phyloP scores from a whole-genome alignment of 2,113 vertebrate genomes.

The Podarcis cretensis region DNA sequence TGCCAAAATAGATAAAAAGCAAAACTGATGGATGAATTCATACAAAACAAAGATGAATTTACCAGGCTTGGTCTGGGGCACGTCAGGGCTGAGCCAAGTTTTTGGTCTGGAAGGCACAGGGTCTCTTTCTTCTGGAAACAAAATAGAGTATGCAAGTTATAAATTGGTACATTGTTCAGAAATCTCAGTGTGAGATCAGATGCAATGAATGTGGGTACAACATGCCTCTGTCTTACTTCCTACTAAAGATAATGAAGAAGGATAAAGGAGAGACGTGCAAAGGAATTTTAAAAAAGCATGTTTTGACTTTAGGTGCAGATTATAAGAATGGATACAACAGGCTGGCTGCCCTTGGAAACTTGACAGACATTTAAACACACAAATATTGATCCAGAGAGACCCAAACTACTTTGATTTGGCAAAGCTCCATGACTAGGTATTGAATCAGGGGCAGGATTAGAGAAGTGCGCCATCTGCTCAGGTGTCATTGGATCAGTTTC shows the following conservation, averaged over 20 bases:
- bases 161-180: constrained; percentile 1
- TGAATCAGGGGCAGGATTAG: not conserved
- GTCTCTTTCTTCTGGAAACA: constrained; percentile 67
- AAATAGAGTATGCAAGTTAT: constrained; percentile 65
- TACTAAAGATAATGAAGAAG: not conserved
- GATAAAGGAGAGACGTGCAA: not conserved
- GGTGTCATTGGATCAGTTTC: no score
- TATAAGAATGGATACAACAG: not conserved
- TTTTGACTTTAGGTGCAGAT: not conserved
- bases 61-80: constrained; percentile 70
- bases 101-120: constrained; percentile 62
- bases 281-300: not conserved
- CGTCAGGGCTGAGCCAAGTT: constrained; percentile 62
- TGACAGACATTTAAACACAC: not conserved
- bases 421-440: not conserved
- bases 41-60: constrained; percentile 63
- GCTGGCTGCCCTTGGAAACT: not conserved
- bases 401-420: not conserved
- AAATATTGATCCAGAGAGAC: not conserved
- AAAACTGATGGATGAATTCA: constrained; percentile 6
- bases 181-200: not conserved
- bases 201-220: constrained; percentile 4
- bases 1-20: not conserved
- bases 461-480: no score
- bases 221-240: constrained; percentile 12